A percentile compares a stretch with the other conserved stretches of the same genome.
phyloP scores from a whole-genome alignment of 2,797 vertebrate species.

The Babyrousa celebensis region DNA sequence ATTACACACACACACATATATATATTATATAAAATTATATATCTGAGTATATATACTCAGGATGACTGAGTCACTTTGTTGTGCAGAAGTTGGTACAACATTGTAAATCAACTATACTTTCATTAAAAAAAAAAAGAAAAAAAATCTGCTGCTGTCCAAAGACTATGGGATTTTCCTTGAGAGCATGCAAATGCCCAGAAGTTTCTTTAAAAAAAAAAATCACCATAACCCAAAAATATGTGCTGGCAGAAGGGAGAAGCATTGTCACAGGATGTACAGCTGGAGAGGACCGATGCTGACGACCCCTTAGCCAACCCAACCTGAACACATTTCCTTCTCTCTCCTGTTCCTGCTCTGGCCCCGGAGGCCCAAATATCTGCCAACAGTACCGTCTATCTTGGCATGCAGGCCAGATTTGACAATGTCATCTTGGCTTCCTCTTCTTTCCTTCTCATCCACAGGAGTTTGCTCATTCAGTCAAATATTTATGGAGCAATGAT shows the following conservation, averaged over 20 bases:
- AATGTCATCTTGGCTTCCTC: not conserved
- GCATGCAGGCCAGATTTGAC: not conserved
- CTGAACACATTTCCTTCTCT: not conserved
- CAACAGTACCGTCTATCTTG: not conserved
- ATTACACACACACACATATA: no score
- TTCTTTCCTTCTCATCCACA: not conserved
- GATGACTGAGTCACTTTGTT: no score
- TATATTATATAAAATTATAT: no score
- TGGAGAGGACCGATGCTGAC: not conserved
- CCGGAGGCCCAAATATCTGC: not conserved
- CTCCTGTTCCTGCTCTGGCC: not conserved
- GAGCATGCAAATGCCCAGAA: not conserved
- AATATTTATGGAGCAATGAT: not conserved
- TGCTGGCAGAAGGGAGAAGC: not conserved
- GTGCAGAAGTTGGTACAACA: no score
- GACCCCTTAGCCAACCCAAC: not conserved
- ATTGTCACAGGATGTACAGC: not conserved
- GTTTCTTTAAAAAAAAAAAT: slow-evolving; percentile 18
- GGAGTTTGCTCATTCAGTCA: not conserved
- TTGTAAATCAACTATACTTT: no score
- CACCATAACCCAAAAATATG: not conserved
- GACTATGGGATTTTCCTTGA: not conserved
- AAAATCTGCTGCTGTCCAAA: not conserved
- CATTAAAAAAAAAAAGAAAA: no score
- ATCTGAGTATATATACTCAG: no score